Conservation (phyloP, 2,113 vertebrate species). For the Canis aureus region DNA sequence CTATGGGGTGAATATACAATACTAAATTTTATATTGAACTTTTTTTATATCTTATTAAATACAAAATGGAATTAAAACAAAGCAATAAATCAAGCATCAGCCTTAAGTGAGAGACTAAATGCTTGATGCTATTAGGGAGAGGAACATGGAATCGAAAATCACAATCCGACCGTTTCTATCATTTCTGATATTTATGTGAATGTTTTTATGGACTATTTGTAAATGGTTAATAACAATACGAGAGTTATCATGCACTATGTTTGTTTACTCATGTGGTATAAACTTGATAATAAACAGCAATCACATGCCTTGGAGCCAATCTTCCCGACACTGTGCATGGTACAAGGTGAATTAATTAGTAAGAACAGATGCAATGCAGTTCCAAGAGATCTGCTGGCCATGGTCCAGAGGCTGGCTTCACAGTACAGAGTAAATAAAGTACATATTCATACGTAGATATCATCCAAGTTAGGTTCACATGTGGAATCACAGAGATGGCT, state of each 20-base stretch:
- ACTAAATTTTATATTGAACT: not conserved
- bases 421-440: not conserved
- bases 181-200: constrained; percentile 18
- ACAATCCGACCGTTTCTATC: not conserved
- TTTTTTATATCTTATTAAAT: not conserved
- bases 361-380: constrained; percentile 67
- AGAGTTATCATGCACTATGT: constrained; percentile 60
- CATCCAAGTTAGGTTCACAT: constrained; percentile 21
- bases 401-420: not conserved
- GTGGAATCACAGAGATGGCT: constrained; percentile 11
- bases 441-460: not conserved
- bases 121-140: not conserved
- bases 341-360: constrained; percentile 69
- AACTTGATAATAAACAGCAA: constrained; percentile 64
- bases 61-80: not conserved
- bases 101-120: not conserved
- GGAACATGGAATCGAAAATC: not conserved
- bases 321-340: not conserved
- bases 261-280: constrained; percentile 69
- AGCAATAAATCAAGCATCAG: not conserved
- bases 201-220: not conserved
- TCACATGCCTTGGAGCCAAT: not conserved
- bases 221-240: constrained; percentile 39
- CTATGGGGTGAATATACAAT: not conserved
- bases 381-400: constrained; percentile 55